These are phyloP conservation scores for Corythaixoides concolor DNA, from an alignment of 2,113 vertebrate species.

Conservation along the genomic window DNA sequence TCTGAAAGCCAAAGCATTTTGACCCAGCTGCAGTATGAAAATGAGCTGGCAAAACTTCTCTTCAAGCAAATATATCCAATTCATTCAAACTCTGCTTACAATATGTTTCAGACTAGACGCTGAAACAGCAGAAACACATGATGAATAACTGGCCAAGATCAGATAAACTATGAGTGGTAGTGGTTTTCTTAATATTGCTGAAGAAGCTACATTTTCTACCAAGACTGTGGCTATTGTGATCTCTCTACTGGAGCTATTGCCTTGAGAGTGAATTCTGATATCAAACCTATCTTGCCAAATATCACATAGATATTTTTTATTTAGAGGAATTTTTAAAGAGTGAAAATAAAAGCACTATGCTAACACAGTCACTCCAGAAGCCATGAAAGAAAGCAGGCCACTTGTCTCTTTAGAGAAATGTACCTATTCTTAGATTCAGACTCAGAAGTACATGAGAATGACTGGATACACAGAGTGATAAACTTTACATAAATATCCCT, in stretches of 20 bases:
- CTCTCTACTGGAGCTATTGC: neutral
- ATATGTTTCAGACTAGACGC: neutral
- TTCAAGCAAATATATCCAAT: conserved; percentile 39
- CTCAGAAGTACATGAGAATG: neutral
- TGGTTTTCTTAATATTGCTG: neutral
- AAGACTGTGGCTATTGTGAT: neutral
- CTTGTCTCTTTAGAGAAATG: neutral
- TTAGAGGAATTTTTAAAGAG: conserved; percentile 21
- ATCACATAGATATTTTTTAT: conserved; percentile 12
- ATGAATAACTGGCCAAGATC: neutral
- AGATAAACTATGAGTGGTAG: neutral
- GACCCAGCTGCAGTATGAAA: conserved; percentile 65
- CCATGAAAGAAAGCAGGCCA: neutral
- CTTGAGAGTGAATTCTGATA: conserved; percentile 15
- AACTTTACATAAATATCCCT: neutral
- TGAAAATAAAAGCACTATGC: neutral
- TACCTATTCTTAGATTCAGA: neutral
- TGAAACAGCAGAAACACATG: conserved; percentile 25
- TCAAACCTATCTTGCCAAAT: conserved; percentile 21
- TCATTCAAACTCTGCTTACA: conserved; percentile 42
- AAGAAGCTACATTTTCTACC: neutral
- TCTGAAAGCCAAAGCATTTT: conserved; percentile 66
- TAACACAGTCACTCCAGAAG: neutral
- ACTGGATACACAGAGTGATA: neutral
- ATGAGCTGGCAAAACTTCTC: conserved; percentile 48